These are phyloP conservation scores for Muschampia plurimacula DNA, from an alignment of 2,888 invertebrate genomes.

Conservation along the genomic window DNA sequence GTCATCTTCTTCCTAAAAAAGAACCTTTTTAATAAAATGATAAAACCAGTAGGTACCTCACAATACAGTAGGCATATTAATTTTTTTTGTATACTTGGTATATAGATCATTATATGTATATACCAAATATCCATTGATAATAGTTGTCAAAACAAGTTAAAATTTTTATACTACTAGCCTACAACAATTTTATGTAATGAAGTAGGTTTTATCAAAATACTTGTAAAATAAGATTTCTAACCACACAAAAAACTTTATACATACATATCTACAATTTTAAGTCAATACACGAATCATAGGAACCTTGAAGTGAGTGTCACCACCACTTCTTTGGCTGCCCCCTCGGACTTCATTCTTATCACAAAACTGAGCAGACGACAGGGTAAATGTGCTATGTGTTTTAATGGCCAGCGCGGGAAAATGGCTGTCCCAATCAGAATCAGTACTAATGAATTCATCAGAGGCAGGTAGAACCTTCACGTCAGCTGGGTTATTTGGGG, in stretches of 20 bases:
- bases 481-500: slow-evolving; percentile 54
- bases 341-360: slow-evolving; percentile 69
- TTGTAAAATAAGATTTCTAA: too few species aligned
- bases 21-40: neutral
- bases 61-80: too few species aligned
- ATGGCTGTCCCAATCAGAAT: slow-evolving; percentile 78
- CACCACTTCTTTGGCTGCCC: slow-evolving; percentile 73
- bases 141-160: too few species aligned
- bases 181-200: too few species aligned
- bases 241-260: neutral
- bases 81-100: too few species aligned
- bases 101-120: too few species aligned
- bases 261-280: slow-evolving; percentile 14
- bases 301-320: slow-evolving; percentile 74
- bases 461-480: slow-evolving; percentile 64
- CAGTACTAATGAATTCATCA: slow-evolving; percentile 73
- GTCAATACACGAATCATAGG: slow-evolving; percentile 28
- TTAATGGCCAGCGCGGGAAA: slow-evolving; percentile 77
- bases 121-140: too few species aligned
- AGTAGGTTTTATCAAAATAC: too few species aligned
- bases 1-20: slow-evolving; percentile 78
- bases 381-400: slow-evolving; percentile 77
- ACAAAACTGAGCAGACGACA: slow-evolving; percentile 70
- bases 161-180: too few species aligned
- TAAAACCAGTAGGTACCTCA: neutral